These are phyloP conservation scores for Philopotamus ludificatus DNA, from an alignment of 1,140 invertebrate species.

Conservation along the genomic window DNA sequence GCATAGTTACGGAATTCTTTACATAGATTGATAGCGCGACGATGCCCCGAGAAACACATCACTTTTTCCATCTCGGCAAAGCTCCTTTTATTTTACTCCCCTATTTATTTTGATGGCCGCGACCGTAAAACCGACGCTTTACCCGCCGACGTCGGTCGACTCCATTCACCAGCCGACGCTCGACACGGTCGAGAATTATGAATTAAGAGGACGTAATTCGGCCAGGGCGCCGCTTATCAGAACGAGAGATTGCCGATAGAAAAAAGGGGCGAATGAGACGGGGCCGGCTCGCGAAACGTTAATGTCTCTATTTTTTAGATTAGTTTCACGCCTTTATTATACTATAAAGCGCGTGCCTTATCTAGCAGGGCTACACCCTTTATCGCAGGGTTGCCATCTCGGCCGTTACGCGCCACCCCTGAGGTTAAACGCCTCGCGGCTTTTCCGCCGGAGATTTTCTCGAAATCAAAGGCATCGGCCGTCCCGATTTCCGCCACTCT, in stretches of 20 bases:
- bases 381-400: background rate
- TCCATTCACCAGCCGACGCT: background rate
- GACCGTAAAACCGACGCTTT: background rate
- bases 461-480: no score
- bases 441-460: no score
- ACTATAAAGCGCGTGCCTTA: slow-evolving; percentile 15
- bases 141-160: background rate
- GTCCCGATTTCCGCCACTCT: no score
- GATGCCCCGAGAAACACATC: no score
- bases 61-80: no score
- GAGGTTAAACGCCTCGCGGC: background rate
- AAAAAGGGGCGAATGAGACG: background rate
- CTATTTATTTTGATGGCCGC: slow-evolving; percentile 15
- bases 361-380: background rate
- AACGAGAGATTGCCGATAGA: background rate
- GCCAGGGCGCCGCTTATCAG: background rate
- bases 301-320: slow-evolving; percentile 21
- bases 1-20: no score
- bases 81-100: slow-evolving; percentile 4
- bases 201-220: slow-evolving; percentile 11
- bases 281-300: slow-evolving; percentile 1
- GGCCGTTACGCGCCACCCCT: background rate
- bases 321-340: slow-evolving; percentile 21
- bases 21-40: no score
- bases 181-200: background rate